phyloP scores from a whole-genome alignment of 2,113 vertebrate genomes.

The Pheucticus melanocephalus region DNA sequence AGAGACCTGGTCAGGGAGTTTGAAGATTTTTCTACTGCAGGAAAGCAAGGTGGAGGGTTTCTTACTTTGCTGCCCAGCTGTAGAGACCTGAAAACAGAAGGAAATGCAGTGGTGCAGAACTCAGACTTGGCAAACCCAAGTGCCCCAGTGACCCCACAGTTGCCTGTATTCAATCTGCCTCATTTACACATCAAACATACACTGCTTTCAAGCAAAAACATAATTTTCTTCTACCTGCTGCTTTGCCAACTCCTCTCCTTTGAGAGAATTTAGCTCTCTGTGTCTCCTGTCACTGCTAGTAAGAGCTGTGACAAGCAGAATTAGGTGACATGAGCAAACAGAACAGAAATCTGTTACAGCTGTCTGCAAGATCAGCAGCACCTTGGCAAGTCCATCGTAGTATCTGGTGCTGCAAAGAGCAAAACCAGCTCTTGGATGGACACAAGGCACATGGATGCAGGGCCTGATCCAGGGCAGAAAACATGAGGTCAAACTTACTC shows the following conservation, averaged over 20 bases:
- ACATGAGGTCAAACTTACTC: neutral
- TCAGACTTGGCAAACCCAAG: neutral
- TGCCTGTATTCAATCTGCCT: neutral
- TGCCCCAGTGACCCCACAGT: neutral
- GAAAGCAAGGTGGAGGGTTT: conserved; percentile 90
- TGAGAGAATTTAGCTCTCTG: neutral
- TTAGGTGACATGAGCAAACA: neutral
- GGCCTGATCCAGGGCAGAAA: neutral
- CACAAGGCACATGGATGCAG: neutral
- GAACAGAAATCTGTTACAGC: neutral
- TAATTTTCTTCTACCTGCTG: neutral
- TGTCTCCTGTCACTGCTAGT: neutral
- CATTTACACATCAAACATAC: neutral
- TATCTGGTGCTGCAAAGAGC: neutral
- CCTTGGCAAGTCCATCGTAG: rapidly evolving
- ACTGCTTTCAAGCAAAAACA: neutral
- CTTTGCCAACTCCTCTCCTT: neutral
- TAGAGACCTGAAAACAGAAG: conserved; percentile 83
- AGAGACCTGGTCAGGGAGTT: conserved; percentile 80
- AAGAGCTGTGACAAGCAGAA: neutral
- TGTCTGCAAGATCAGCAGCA: neutral
- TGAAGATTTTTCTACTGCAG: conserved; percentile 85
- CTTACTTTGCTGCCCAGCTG: conserved; percentile 87
- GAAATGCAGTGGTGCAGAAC: neutral
- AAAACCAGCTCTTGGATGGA: neutral